These are phyloP conservation scores for Rhagonycha fulva DNA, from an alignment of 2,888 invertebrate species.

Conservation along the genomic window DNA sequence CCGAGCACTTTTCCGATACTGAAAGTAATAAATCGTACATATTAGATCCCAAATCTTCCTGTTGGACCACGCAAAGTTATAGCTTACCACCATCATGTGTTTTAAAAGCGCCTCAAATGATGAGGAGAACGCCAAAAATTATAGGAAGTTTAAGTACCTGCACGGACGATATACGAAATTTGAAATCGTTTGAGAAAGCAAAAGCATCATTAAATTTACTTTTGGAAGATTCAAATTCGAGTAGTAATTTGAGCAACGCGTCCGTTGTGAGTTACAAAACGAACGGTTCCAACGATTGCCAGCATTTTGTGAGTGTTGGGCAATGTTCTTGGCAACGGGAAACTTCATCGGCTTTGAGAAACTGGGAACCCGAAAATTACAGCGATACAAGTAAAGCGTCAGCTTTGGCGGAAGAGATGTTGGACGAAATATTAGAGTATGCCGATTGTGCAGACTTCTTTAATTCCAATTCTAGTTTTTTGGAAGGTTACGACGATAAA, in stretches of 20 bases:
- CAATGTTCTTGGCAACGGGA: constrained; percentile 43
- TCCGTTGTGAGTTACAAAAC: constrained; percentile 55
- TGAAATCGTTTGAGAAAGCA: constrained; percentile 59
- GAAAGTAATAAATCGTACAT: constrained; percentile 75
- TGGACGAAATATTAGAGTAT: constrained; percentile 52
- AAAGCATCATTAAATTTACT: constrained; percentile 52
- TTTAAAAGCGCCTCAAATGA: constrained; percentile 61
- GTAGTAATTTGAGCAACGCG: constrained; percentile 59
- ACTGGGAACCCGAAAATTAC: constrained; percentile 16
- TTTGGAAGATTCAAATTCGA: constrained; percentile 48
- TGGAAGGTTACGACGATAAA: constrained; percentile 53
- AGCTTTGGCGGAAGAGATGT: constrained; percentile 61
- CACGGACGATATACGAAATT: constrained; percentile 66
- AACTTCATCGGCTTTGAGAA: constrained; percentile 27
- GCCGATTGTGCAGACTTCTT: constrained; percentile 53
- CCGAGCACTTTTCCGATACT: constrained; percentile 81
- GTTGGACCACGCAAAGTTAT: neutral
- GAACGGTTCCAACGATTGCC: constrained; percentile 40
- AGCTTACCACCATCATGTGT: constrained; percentile 22
- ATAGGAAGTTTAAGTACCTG: constrained; percentile 67
- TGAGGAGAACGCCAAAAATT: constrained; percentile 69
- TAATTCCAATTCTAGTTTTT: constrained; percentile 46
- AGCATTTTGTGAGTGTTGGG: constrained; percentile 32
- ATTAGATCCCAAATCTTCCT: constrained; percentile 39
- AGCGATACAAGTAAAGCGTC: constrained; percentile 52